These are phyloP conservation scores for Liolophura sinensis DNA, from an alignment of 1,140 invertebrate genomes.

Conservation along the genomic window DNA sequence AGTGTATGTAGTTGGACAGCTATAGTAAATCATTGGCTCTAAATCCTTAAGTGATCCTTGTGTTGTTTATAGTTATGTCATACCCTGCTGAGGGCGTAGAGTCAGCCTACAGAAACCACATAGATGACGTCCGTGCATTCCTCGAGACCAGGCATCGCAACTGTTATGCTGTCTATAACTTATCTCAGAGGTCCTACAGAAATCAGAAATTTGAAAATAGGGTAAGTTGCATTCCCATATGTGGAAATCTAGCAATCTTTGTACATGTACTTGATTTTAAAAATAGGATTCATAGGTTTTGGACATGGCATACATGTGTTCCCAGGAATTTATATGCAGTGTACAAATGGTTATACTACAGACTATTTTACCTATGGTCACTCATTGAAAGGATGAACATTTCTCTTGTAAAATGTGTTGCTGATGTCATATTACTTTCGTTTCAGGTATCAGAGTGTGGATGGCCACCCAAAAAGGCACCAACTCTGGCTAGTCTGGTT, in stretches of 20 bases:
- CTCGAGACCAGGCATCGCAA: conserved; percentile 69
- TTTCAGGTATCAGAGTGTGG: conserved; percentile 61
- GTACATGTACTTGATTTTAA: too few relatives aligned
- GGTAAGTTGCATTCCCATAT: conserved; percentile 44
- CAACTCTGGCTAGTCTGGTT: conserved; percentile 77
- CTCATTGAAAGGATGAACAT: not conserved
- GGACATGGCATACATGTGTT: too few relatives aligned
- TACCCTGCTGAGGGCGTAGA: conserved; percentile 93
- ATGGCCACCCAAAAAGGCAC: conserved; percentile 71
- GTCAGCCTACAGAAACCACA: conserved; percentile 88
- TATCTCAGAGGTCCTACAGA: conserved; percentile 70
- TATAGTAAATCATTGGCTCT: too few relatives aligned
- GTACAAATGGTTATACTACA: not conserved
- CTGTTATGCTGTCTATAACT: conserved; percentile 81
- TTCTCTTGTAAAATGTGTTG: conserved; percentile 17
- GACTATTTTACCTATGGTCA: not conserved
- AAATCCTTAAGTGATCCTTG: not conserved
- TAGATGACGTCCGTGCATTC: conserved; percentile 81
- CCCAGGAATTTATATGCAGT: not conserved
- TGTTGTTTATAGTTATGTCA: conserved; percentile 74
- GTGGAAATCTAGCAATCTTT: too few relatives aligned
- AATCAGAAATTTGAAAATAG: conserved; percentile 62
- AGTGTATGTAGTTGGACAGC: too few relatives aligned
- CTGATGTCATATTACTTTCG: conserved; percentile 40
- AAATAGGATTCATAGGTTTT: too few relatives aligned